These are phyloP conservation scores for Upupa epops DNA, from an alignment of 2,113 vertebrate species.

Conservation along the genomic window DNA sequence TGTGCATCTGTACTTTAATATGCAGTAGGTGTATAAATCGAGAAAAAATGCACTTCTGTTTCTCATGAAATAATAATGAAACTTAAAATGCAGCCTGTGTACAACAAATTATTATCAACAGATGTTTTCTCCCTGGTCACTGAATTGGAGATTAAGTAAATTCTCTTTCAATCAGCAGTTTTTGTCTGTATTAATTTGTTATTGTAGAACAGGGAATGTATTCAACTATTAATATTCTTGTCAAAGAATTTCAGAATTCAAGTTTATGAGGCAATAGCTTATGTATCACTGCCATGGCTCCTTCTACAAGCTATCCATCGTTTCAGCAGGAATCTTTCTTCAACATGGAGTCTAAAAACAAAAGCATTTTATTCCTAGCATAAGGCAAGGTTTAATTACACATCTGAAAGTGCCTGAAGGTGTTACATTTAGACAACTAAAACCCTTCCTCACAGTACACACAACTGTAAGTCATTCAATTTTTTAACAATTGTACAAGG, in stretches of 20 bases:
- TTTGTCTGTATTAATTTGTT: constrained; percentile 22
- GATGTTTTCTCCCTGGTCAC: constrained; percentile 31
- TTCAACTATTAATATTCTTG: background rate
- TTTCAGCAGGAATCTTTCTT: background rate
- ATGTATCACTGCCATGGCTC: background rate
- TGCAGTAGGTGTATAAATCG: background rate
- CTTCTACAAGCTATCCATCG: background rate
- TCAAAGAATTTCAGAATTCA: constrained; percentile 36
- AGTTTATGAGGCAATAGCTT: background rate
- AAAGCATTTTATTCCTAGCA: background rate
- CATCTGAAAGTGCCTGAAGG: background rate
- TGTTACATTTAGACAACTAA: background rate
- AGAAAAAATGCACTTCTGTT: background rate
- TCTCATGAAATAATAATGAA: background rate
- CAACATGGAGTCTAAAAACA: background rate
- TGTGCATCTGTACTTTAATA: background rate
- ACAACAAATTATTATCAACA: constrained; percentile 22
- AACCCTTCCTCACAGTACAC: background rate
- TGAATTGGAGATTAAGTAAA: constrained; percentile 26
- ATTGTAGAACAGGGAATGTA: background rate
- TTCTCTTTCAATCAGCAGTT: constrained; percentile 15
- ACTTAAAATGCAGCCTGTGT: background rate
- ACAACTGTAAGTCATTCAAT: background rate
- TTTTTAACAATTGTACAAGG: background rate
- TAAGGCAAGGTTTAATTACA: background rate